Evolutionary conservation across 2,797 vertebrate genomes (phyloP), one percentile per base, ranked within the genome.

Genomic region (Coendou prehensilis): DNA sequence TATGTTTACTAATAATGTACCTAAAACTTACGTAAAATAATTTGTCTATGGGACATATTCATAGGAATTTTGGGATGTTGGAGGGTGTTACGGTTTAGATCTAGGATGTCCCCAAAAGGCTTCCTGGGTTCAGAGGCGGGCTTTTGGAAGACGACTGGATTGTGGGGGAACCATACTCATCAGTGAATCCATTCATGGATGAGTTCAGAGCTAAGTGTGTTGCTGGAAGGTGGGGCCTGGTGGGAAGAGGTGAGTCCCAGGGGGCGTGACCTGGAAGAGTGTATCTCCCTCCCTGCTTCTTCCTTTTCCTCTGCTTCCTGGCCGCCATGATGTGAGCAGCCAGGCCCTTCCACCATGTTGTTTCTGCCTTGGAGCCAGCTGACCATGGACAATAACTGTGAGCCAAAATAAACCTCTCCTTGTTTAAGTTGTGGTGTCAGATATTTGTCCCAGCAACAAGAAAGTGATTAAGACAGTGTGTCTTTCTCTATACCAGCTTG

Each of bases 21-120:
- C 23, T 81, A 18, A 89, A 96, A 78, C 20, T 90, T 64, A 30
- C 30, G 47, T 75, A 45, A 90, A 82, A 80, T 88, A 37, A 61
- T 28, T 73, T 78, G 50, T 59, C 9, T 18, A 26, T 22, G 9
- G 30, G 67, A 76, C 26, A 11, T 63, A 78, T 28, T 85, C 69
- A 30, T 10, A 15, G 10, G 52, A 45, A 3, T 54, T 87, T 67
- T 82, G 45, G 45, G 33, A 5, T 22, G 17, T 26, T 45, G 22
- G 69, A 67, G 14, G 20, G 61, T 9, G 61, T 30, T 63, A 63
- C 13, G 28, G 69, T 45, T 73, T 73, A 45, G 37, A 14, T 75
- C 41, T 75, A 45, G 41, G 71, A 28, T 45, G 41, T 75, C 41
- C 33, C 41, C 11, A 10, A 45, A 26, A 6, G 9, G 41, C 41